A percentile compares a stretch with the other conserved stretches of the same genome.
These are phyloP conservation scores for Toxotes lorentzi DNA, from an alignment of 2,797 vertebrate species.

Conservation along the genomic window DNA sequence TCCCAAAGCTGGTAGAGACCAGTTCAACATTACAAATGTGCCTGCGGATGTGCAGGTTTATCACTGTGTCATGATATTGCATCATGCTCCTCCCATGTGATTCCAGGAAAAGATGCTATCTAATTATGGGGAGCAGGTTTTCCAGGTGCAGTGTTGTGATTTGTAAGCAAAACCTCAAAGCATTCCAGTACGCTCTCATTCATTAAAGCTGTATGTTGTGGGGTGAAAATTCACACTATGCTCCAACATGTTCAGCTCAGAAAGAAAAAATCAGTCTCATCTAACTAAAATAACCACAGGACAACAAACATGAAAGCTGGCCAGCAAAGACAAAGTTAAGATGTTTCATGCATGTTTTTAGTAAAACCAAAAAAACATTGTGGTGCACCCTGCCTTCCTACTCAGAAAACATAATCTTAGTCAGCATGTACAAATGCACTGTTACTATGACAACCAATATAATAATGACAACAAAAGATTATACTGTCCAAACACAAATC, in stretches of 20 bases:
- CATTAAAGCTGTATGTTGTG: background rate
- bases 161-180: slow-evolving; percentile 34
- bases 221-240: background rate
- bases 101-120: slow-evolving; percentile 26
- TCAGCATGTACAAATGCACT: background rate
- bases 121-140: slow-evolving; percentile 30
- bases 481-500: slow-evolving; percentile 23
- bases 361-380: slow-evolving; percentile 4
- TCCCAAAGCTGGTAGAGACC: background rate
- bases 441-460: slow-evolving; percentile 10
- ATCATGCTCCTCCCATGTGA: background rate
- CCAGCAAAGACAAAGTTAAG: background rate
- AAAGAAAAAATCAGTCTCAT: background rate
- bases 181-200: background rate
- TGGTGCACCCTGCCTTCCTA: background rate
- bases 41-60: slow-evolving; percentile 12
- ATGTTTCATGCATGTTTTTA: background rate
- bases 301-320: background rate
- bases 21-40: slow-evolving; percentile 11
- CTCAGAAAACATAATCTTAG: background rate
- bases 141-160: slow-evolving; percentile 28
- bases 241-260: background rate
- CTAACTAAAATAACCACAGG: background rate
- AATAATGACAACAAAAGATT: slow-evolving; percentile 15
- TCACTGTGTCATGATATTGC: slow-evolving; percentile 17